Conservation (phyloP, 2,888 invertebrate genomes). For the Chesias legatella region DNA sequence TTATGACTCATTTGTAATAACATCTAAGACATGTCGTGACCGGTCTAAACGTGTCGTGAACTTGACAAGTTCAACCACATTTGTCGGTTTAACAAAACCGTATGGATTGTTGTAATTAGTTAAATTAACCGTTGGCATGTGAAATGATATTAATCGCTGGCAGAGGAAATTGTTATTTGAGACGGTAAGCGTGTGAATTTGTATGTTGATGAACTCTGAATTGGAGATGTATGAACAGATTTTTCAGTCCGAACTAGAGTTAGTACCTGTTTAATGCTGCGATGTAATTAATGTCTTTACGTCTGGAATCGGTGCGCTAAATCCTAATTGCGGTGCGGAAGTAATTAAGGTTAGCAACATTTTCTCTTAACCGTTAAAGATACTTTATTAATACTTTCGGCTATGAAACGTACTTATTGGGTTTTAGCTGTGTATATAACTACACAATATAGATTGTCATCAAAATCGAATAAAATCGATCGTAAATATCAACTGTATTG, state of each 20-base stretch:
- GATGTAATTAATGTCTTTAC: too few relatives aligned
- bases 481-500: too few relatives aligned
- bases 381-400: too few relatives aligned
- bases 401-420: too few relatives aligned
- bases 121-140: slow-evolving; percentile 51
- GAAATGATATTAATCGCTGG: slow-evolving; percentile 36
- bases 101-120: slow-evolving; percentile 59
- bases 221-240: slow-evolving; percentile 25
- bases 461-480: too few relatives aligned
- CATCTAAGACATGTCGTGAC: slow-evolving; percentile 69
- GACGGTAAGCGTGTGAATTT: slow-evolving; percentile 39
- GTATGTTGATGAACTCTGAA: slow-evolving; percentile 25
- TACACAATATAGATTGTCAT: too few relatives aligned
- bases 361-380: too few relatives aligned
- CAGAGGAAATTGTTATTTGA: slow-evolving; percentile 32
- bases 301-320: too few relatives aligned
- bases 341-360: too few relatives aligned
- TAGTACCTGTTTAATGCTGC: too few relatives aligned
- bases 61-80: slow-evolving; percentile 65
- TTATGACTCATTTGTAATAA: slow-evolving; percentile 51
- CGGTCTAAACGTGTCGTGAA: slow-evolving; percentile 65
- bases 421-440: too few relatives aligned
- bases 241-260: slow-evolving; percentile 18
- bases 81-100: slow-evolving; percentile 55
- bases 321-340: too few relatives aligned